phyloP scores from a whole-genome alignment of 2,888 invertebrate species.

The Drosophila melanosoma region DNA sequence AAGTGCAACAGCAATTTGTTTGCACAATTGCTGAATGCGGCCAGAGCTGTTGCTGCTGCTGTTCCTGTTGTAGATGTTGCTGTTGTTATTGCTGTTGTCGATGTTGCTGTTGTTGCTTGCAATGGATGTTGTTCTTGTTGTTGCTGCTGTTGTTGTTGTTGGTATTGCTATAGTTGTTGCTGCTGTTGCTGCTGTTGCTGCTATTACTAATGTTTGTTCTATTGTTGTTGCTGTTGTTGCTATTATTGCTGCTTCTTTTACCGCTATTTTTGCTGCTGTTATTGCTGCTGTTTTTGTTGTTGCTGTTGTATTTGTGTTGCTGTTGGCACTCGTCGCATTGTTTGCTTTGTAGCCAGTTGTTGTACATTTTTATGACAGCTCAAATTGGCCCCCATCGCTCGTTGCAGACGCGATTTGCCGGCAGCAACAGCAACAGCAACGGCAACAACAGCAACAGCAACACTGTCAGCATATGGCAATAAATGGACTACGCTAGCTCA shows the following conservation, averaged over 20 bases:
- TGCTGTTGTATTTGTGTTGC: constrained; percentile 54
- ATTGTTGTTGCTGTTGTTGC: constrained; percentile 41
- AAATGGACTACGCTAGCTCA: constrained; percentile 57
- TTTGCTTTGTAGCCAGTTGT: constrained; percentile 79
- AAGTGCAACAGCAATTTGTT: constrained; percentile 81
- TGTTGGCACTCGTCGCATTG: constrained; percentile 79
- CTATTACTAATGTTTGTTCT: constrained; percentile 31
- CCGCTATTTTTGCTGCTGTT: constrained; percentile 9
- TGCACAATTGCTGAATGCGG: constrained; percentile 79
- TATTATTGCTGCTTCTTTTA: constrained; percentile 27
- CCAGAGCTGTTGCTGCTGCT: constrained; percentile 59
- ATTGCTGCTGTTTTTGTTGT: constrained; percentile 40
- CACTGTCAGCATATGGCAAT: constrained; percentile 80
- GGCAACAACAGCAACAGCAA: constrained; percentile 44
- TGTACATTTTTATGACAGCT: constrained; percentile 80
- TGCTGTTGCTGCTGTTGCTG: constrained; percentile 39
- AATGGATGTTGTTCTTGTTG: constrained; percentile 41
- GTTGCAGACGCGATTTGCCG: constrained; percentile 54
- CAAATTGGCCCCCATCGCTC: constrained; percentile 78
- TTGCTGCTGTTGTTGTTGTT: constrained; percentile 42
- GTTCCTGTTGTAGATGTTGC: constrained; percentile 38
- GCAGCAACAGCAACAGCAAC: constrained; percentile 54
- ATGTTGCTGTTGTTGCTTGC: neutral
- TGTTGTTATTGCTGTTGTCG: constrained; percentile 31
- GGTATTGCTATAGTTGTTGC: constrained; percentile 50